These are phyloP conservation scores for Genyomyrus donnyi DNA, from an alignment of 2,113 vertebrate genomes.

Conservation along the genomic window DNA sequence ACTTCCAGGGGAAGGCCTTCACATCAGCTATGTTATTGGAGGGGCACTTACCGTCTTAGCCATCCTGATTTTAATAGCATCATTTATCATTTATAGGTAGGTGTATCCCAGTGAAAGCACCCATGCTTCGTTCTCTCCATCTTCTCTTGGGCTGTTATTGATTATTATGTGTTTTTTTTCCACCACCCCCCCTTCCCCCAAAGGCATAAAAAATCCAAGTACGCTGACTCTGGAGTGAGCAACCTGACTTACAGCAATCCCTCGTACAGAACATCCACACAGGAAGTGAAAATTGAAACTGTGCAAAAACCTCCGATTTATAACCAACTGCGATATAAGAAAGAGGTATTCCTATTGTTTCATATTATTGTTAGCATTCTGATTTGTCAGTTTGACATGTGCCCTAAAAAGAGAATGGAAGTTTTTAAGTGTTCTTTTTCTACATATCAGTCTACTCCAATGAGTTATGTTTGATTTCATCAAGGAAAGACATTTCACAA, in stretches of 20 bases:
- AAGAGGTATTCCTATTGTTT: constrained; percentile 70
- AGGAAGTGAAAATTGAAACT: constrained; percentile 94
- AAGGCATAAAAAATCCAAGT: constrained; percentile 93
- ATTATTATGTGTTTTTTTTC: neutral
- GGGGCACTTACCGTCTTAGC: constrained; percentile 83
- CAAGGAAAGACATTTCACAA: neutral
- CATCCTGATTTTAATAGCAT: constrained; percentile 78
- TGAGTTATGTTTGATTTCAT: neutral
- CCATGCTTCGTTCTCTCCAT: neutral
- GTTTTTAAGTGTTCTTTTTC: neutral
- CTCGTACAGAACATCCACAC: constrained; percentile 91
- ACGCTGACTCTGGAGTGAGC: constrained; percentile 81
- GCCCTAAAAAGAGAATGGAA: constrained; percentile 19
- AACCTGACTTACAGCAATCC: constrained; percentile 97
- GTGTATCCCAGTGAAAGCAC: constrained; percentile 1
- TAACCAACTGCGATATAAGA: constrained; percentile 92
- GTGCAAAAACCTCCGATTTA: constrained; percentile 85
- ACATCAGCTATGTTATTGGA: constrained; percentile 84
- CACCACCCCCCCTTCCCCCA: neutral
- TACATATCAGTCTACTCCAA: neutral
- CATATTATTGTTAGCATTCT: neutral
- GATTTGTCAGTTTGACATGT: neutral
- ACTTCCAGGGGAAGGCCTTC: constrained; percentile 77
- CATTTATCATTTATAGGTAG: constrained; percentile 89
- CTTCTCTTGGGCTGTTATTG: neutral